Base-by-base conservation (phyloP, 2,888 invertebrate genomes). In the Andrena haemorrhoa region DNA sequence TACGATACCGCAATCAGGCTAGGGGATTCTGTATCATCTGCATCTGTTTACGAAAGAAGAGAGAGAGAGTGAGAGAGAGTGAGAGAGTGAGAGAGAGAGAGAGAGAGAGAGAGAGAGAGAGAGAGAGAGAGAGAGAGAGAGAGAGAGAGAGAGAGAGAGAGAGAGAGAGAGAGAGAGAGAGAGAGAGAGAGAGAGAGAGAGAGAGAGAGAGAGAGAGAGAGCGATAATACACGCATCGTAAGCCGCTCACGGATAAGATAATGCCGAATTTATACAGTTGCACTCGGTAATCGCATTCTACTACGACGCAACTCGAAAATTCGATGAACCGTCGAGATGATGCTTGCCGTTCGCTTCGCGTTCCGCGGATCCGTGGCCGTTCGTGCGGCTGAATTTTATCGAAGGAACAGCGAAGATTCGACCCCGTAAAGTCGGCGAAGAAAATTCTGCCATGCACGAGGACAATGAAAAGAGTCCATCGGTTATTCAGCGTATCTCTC, bases 191-290 rank as follows among this genome's bases (percentile, higher is more conserved):
- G 29, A 3, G 29, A 31, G 29, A 4, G 29, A 31, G n/a, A 33
- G 51, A 41, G 74, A 66, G 66, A 41, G 16, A 12, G 41, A 41
- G 5, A 29, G 29, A 3, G 29, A 31, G 29, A 4, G 29, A 31
- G n/a, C 16, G 87, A 87, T 83, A 85, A 83, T 70, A 35, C 20
- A 58, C 69, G 60, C 56, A 65, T 76, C 69, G 63, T 79, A 75
- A 70, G 73, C 73, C 63, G 73, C 35, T 31, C 70, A 31, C 63
- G 70, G 86, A 86, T 86, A 86, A 86, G 86, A 86, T 86, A 86
- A 75, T 72, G 56, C 26, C 75, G 66, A 63, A 81, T 86, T 86
- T 81, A 65, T 68, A 71, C 63, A 35, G 47, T 51, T 75, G 41
- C 63, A 53, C 10, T 63, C n/a, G 68, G 35, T 71, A 64, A 75